Conservation (phyloP, 30 jellyfish, hydroid and myxozoan species). For the Aurelia aurita complex sp. Pacific region DNA sequence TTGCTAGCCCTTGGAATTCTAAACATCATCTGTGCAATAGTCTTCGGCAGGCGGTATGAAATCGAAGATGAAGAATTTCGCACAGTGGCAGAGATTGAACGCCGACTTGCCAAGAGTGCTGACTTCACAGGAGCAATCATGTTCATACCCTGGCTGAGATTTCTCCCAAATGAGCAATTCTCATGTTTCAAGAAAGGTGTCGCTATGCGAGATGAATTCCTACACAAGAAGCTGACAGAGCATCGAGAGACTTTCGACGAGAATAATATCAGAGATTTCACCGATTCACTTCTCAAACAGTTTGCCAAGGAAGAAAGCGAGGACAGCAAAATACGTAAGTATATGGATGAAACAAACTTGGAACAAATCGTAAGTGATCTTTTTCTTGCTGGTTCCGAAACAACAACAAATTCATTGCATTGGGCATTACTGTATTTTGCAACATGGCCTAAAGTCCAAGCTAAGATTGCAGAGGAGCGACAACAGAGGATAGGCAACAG, state of each 20-base stretch:
- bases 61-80: too few species aligned
- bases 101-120: too few species aligned
- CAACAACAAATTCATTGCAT: constrained; percentile 61
- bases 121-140: constrained; percentile 23
- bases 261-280: constrained; percentile 64
- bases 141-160: constrained; percentile 67
- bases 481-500: constrained; percentile 53
- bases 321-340: neutral
- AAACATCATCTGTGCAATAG: too few species aligned
- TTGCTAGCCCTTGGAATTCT: too few species aligned
- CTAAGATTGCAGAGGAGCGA: constrained; percentile 58
- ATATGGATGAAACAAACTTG: constrained; percentile 45
- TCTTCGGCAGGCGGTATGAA: too few species aligned
- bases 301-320: constrained; percentile 2
- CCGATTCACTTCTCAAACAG: constrained; percentile 61
- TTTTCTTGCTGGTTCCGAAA: constrained; percentile 71
- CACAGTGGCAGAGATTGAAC: too few species aligned
- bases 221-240: constrained; percentile 18
- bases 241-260: constrained; percentile 73
- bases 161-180: constrained; percentile 55
- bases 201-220: constrained; percentile 42
- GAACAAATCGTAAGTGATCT: constrained; percentile 55
- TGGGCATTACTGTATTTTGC: constrained; percentile 75
- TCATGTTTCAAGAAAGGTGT: constrained; percentile 46
- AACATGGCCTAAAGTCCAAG: constrained; percentile 78